These are phyloP conservation scores for Dipodomys ordii DNA, from an alignment of 2,113 vertebrate species.

Conservation along the genomic window DNA sequence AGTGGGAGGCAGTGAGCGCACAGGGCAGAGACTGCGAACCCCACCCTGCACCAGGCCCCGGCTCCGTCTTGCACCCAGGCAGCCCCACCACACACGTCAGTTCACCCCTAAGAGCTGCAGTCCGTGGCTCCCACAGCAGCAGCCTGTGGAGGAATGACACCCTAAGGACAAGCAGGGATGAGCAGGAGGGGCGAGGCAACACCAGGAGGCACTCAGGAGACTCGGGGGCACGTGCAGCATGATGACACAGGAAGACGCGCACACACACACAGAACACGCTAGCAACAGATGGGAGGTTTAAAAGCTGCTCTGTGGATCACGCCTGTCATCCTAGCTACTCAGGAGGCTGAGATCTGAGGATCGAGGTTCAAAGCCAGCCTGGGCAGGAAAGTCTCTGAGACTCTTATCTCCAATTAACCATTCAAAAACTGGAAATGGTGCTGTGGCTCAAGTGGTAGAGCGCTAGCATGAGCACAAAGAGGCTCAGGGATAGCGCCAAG, in stretches of 20 bases:
- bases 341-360: no score
- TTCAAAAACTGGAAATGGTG: no score
- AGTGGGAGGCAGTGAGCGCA: slow-evolving; percentile 31
- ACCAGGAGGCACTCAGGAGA: no score
- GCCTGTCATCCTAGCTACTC: no score
- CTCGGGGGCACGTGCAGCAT: no score
- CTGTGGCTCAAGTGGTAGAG: no score
- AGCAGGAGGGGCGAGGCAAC: not conserved
- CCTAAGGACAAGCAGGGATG: not conserved
- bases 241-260: not conserved
- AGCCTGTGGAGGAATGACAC: rapidly evolving
- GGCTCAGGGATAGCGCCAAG: no score
- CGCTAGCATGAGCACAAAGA: no score
- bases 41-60: not conserved
- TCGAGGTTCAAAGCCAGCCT: no score
- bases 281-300: not conserved
- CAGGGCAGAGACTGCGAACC: rapidly evolving
- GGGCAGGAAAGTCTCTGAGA: no score
- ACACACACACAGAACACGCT: not conserved
- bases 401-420: no score
- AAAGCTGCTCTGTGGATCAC: not conserved
- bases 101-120: rapidly evolving
- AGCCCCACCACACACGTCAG: not conserved
- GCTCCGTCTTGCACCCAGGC: not conserved
- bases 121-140: rapidly evolving